These are phyloP conservation scores for Rhopilema esculentum DNA, from an alignment of 30 jellyfish, hydroid and myxozoan genomes.

Conservation along the genomic window DNA sequence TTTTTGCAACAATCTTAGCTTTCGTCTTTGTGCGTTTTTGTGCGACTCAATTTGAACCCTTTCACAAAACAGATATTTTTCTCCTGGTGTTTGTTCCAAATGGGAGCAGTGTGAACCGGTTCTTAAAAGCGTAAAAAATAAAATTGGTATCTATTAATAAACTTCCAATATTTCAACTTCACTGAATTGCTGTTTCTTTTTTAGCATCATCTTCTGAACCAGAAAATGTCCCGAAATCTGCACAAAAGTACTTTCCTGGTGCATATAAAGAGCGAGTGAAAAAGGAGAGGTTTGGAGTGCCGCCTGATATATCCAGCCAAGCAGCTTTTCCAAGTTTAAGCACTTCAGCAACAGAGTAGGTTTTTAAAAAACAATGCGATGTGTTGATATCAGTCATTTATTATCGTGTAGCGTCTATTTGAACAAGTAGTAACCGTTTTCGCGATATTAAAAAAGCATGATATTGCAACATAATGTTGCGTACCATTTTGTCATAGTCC, in stretches of 20 bases:
- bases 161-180: neutral
- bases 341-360: constrained; percentile 65
- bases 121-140: too few species aligned
- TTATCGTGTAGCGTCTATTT: neutral
- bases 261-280: constrained; percentile 51
- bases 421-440: too few species aligned
- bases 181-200: neutral
- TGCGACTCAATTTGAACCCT: too few species aligned
- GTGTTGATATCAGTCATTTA: neutral
- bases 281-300: constrained; percentile 77
- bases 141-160: too few species aligned
- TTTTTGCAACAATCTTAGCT: too few species aligned
- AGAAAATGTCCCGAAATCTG: constrained; percentile 24
- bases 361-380: neutral
- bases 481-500: too few species aligned
- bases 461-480: too few species aligned
- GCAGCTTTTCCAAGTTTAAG: constrained; percentile 91
- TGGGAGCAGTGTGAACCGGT: too few species aligned
- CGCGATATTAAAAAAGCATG: too few species aligned
- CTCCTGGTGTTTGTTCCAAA: too few species aligned
- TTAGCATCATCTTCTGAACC: constrained; percentile 8
- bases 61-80: too few species aligned
- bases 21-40: too few species aligned
- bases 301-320: constrained; percentile 91
- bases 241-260: constrained; percentile 69